A percentile compares a stretch with the other conserved stretches of the same genome.
These are phyloP conservation scores for Monochamus saltuarius DNA, from an alignment of 1,140 invertebrate species.

Conservation along the genomic window DNA sequence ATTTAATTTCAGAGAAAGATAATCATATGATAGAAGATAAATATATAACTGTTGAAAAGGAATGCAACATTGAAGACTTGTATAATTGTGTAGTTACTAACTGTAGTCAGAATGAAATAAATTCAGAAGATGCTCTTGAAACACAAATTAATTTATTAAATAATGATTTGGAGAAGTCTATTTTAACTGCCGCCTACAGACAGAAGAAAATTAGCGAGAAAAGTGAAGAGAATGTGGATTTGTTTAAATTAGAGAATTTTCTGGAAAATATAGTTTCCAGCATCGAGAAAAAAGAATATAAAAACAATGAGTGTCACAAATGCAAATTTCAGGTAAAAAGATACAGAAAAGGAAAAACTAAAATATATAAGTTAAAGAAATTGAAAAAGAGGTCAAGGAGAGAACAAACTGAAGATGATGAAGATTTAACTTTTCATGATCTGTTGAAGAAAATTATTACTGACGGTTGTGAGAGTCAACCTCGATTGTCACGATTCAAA, in stretches of 20 bases:
- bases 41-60: too few species aligned
- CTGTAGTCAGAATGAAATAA: too few species aligned
- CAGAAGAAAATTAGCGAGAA: constrained; percentile 1
- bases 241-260: background rate
- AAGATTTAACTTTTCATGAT: background rate
- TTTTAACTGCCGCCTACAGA: background rate
- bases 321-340: background rate
- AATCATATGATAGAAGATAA: too few species aligned
- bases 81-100: too few species aligned
- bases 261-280: background rate
- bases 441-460: constrained; percentile 1
- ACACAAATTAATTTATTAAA: too few species aligned
- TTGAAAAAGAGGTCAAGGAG: background rate
- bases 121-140: too few species aligned
- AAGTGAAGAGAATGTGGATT: background rate
- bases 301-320: background rate
- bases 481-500: background rate
- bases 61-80: too few species aligned
- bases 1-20: too few species aligned
- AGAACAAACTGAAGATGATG: background rate
- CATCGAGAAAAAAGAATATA: background rate
- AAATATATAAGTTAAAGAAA: constrained; percentile 10
- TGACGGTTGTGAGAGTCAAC: background rate
- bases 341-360: constrained; percentile 7
- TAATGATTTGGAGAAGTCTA: background rate